A percentile compares a stretch with the other conserved stretches of the same genome.
phyloP scores from a whole-genome alignment of 2,888 invertebrate genomes.

The Synanthedon tipuliformis region DNA sequence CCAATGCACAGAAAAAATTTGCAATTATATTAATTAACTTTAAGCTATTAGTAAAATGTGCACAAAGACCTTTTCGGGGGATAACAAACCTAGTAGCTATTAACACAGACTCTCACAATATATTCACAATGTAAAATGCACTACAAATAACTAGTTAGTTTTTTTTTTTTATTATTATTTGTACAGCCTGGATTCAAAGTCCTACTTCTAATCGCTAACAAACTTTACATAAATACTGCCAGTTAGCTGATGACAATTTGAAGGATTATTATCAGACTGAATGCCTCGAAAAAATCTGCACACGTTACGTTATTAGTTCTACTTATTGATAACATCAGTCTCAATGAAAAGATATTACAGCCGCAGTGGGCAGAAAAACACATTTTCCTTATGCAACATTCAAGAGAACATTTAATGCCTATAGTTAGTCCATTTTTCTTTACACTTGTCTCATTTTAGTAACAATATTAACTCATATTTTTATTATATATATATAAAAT shows the following conservation, averaged over 20 bases:
- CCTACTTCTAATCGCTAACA: slow-evolving; percentile 64
- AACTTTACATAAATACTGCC: slow-evolving; percentile 48
- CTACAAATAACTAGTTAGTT: slow-evolving; percentile 53
- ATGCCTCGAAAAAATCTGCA: background rate
- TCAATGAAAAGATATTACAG: slow-evolving; percentile 44
- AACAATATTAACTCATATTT: no score
- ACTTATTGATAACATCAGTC: slow-evolving; percentile 62
- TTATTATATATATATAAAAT: no score
- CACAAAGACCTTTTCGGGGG: slow-evolving; percentile 26
- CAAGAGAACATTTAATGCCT: no score
- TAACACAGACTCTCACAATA: slow-evolving; percentile 53
- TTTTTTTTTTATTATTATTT: slow-evolving; percentile 31
- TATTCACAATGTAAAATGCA: slow-evolving; percentile 61
- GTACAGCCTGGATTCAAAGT: slow-evolving; percentile 64
- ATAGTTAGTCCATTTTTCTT: no score
- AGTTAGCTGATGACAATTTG: slow-evolving; percentile 17
- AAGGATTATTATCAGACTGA: background rate
- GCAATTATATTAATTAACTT: no score
- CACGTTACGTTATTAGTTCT: slow-evolving; percentile 8
- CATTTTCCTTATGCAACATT: no score
- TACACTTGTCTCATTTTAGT: no score
- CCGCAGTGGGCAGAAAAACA: slow-evolving; percentile 10
- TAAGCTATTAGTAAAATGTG: slow-evolving; percentile 14
- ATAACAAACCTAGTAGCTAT: slow-evolving; percentile 49
- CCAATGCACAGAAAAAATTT: no score